A percentile compares a stretch with the other conserved stretches of the same genome.
phyloP scores from a whole-genome alignment of 1,140 invertebrate species.

The Drosophila varians region DNA sequence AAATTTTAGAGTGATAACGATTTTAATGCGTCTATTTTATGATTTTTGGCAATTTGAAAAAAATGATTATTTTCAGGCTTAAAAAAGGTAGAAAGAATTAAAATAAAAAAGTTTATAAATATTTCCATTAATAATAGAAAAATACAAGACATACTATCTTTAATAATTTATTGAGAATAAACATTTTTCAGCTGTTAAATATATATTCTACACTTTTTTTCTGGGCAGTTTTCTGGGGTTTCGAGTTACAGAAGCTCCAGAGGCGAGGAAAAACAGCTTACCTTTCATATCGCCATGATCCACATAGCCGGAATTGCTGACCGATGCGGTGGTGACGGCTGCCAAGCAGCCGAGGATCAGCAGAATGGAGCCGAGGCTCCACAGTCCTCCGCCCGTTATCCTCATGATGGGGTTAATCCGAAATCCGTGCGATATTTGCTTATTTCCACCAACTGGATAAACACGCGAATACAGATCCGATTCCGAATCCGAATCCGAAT shows the following conservation, averaged over 20 bases:
- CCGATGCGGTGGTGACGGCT: conserved; percentile 23
- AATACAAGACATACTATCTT: too few relatives aligned
- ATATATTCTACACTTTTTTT: conserved; percentile 3
- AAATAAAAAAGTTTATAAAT: not conserved
- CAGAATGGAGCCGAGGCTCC: conserved; percentile 5
- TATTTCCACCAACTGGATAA: conserved; percentile 39
- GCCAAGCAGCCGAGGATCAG: conserved; percentile 37
- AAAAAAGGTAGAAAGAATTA: too few relatives aligned
- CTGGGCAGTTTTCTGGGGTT: conserved; percentile 16
- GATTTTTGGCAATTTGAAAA: not conserved
- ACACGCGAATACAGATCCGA: conserved; percentile 14
- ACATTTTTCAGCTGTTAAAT: not conserved
- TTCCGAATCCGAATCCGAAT: conserved; percentile 4
- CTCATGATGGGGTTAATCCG: conserved; percentile 27
- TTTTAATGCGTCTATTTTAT: not conserved
- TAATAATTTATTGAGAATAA: too few relatives aligned
- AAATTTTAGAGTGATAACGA: not conserved
- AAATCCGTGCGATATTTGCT: conserved; percentile 7
- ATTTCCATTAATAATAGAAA: too few relatives aligned
- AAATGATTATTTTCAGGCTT: too few relatives aligned
- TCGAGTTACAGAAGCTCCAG: conserved; percentile 14
- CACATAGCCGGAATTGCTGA: conserved; percentile 70
- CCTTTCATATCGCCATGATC: conserved; percentile 80
- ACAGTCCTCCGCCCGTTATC: conserved; percentile 10
- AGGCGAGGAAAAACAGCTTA: conserved; percentile 64